Evolutionary conservation across 23 tunicate species (phyloP).

Genomic region (Phallusia fumigata): DNA sequence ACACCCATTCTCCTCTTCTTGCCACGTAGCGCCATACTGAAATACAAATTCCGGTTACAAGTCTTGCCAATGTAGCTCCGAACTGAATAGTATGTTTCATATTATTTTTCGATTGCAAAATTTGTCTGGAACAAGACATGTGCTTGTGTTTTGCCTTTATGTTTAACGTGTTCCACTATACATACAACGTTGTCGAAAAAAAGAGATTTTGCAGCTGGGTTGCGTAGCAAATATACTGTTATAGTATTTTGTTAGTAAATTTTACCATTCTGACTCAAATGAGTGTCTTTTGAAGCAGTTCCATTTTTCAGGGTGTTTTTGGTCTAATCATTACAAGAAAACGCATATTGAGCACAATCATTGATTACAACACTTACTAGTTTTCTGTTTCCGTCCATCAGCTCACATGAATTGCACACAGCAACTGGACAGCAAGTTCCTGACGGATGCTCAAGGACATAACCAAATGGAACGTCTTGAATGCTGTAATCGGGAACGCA

Average conservation of each 20-base stretch:
- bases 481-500: neutral
- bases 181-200: neutral
- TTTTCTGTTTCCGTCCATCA: too few relatives aligned
- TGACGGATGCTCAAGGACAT: neutral
- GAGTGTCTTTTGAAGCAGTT: too few relatives aligned
- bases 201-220: neutral
- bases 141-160: neutral
- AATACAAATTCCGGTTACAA: neutral
- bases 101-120: neutral
- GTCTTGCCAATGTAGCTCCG: neutral
- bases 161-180: neutral
- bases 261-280: too few relatives aligned
- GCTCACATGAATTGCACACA: too few relatives aligned
- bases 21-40: neutral
- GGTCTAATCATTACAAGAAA: too few relatives aligned
- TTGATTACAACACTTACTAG: too few relatives aligned
- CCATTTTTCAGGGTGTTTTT: too few relatives aligned
- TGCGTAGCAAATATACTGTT: too few relatives aligned
- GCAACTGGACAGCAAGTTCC: neutral
- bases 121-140: neutral
- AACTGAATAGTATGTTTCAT: too few relatives aligned
- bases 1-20: neutral
- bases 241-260: too few relatives aligned
- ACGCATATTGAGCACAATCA: too few relatives aligned
- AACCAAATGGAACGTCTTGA: neutral